phyloP scores from a whole-genome alignment of 2,888 invertebrate species.

The Drosophila meridionalis region DNA sequence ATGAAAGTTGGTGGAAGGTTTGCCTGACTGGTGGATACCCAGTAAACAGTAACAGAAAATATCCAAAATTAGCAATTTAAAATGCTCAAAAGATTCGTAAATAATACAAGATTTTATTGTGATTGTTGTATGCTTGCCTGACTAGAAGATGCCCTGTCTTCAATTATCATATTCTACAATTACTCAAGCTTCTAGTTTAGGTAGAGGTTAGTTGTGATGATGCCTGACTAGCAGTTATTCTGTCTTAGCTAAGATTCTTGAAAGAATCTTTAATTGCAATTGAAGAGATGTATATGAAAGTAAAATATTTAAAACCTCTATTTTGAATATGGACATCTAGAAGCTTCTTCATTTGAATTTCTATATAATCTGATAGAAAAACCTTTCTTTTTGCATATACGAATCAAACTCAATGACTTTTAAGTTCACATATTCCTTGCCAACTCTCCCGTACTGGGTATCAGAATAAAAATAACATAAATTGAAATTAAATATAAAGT shows the following conservation, averaged over 20 bases:
- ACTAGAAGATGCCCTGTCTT: background rate
- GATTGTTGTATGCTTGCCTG: too few species aligned
- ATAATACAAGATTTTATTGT: too few species aligned
- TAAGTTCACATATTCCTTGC: background rate
- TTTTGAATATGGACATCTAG: too few species aligned
- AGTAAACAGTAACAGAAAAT: too few species aligned
- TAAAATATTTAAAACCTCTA: background rate
- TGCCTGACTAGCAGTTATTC: background rate
- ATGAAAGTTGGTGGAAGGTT: background rate
- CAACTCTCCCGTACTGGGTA: background rate
- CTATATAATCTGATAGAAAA: too few species aligned
- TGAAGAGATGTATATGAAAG: too few species aligned
- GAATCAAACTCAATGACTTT: background rate
- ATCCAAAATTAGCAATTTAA: too few species aligned
- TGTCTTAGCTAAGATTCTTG: background rate
- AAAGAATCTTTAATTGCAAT: background rate
- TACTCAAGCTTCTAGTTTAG: too few species aligned
- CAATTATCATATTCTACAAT: background rate
- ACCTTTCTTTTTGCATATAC: background rate
- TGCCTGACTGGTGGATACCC: background rate
- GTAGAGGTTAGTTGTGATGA: too few species aligned
- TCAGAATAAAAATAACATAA: conserved; percentile 31
- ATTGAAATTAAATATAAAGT: conserved; percentile 53
- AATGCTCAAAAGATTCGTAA: too few species aligned
- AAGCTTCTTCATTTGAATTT: background rate